Conservation (phyloP, 2,888 invertebrate species). For the Macrophya alboannulata region DNA sequence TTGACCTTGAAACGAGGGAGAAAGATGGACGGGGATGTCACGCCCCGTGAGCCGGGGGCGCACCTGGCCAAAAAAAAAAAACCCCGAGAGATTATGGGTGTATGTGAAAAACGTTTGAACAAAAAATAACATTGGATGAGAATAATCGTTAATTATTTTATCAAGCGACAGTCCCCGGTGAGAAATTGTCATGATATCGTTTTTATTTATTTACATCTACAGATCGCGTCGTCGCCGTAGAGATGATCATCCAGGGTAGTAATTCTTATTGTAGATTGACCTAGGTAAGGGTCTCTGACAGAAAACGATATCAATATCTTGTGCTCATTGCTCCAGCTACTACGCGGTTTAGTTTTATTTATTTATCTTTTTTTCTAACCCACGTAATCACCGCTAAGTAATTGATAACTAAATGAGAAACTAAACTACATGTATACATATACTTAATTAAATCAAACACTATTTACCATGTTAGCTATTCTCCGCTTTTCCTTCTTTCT, state of each 20-base stretch:
- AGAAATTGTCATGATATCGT: neutral
- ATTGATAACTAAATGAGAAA: neutral
- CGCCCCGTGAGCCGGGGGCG: conserved; percentile 56
- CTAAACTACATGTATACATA: neutral
- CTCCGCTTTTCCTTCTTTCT: conserved; percentile 7
- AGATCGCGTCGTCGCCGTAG: neutral
- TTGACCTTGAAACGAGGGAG: conserved; percentile 51
- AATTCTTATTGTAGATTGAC: neutral
- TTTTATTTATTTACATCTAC: neutral
- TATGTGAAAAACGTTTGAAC: neutral
- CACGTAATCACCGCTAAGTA: neutral
- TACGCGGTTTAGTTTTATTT: neutral
- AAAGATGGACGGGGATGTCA: conserved; percentile 40
- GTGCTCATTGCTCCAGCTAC: neutral
- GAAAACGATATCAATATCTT: neutral
- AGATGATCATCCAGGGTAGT: neutral
- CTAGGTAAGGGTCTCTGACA: conserved; percentile 34
- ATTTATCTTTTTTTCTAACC: neutral
- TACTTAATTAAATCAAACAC: conserved; percentile 6
- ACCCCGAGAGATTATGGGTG: neutral
- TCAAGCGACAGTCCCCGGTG: neutral
- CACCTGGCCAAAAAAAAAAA: conserved; percentile 29
- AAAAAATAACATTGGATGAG: neutral
- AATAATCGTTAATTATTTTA: neutral
- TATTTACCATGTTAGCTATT: conserved; percentile 30